Conservation (phyloP, 2,113 vertebrate species). For the Trichomycterus rosablanca region DNA sequence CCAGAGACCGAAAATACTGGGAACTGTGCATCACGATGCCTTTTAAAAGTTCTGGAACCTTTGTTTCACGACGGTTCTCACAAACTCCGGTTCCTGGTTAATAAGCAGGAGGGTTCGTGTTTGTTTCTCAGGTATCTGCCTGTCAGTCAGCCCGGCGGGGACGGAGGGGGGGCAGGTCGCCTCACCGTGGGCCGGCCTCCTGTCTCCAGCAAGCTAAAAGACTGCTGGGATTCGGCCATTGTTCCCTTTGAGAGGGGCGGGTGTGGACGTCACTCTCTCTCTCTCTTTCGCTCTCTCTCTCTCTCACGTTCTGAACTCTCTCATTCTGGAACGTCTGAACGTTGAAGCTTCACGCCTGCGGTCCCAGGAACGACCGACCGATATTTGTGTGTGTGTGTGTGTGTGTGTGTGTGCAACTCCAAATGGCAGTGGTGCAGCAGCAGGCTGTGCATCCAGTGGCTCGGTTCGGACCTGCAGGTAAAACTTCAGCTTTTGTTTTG, state of each 20-base stretch:
- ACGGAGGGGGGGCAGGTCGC: conserved; percentile 5
- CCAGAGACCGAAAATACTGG: too few species aligned
- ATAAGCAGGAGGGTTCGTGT: not conserved
- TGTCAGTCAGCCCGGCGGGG: conserved; percentile 17
- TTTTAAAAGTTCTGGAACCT: too few species aligned
- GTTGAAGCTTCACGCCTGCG: conserved; percentile 43
- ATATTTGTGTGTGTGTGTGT: too few species aligned
- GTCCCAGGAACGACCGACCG: too few species aligned
- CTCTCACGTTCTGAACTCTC: conserved; percentile 60
- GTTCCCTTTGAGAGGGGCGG: conserved; percentile 62
- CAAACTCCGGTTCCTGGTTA: conserved; percentile 2
- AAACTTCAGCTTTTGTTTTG: conserved; percentile 6
- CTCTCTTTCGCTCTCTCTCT: conserved; percentile 60
- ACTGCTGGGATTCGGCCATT: conserved; percentile 65
- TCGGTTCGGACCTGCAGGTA: conserved; percentile 65
- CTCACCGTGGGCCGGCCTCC: conserved; percentile 20
- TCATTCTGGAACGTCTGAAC: conserved; percentile 57
- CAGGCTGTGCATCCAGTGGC: conserved; percentile 50
- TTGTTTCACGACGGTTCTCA: too few species aligned
- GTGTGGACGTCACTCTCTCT: conserved; percentile 57
- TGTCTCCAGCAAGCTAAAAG: conserved; percentile 53
- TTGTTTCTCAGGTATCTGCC: conserved; percentile 44
- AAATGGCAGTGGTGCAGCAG: conserved; percentile 64
- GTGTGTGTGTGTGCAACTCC: conserved; percentile 33
- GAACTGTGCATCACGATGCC: too few species aligned